A percentile compares a stretch with the other conserved stretches of the same genome.
These are phyloP conservation scores for Hypocryptadius cinnamomeus DNA, from an alignment of 2,113 vertebrate species.

Conservation along the genomic window DNA sequence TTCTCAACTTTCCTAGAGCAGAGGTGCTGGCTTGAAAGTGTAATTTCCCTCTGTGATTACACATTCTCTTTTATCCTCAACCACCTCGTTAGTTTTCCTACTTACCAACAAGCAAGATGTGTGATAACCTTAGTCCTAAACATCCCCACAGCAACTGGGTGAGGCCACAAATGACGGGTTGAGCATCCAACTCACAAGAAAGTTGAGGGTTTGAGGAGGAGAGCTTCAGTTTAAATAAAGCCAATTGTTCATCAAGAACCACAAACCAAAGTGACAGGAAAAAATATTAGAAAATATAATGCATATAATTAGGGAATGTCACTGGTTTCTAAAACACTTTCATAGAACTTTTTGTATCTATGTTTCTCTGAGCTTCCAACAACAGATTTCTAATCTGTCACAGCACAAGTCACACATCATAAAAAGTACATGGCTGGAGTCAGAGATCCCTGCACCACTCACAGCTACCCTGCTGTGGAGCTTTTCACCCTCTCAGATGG, in stretches of 20 bases:
- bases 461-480: not conserved
- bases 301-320: not conserved
- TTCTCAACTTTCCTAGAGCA: not conserved
- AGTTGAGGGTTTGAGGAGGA: not conserved
- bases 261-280: not conserved
- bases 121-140: not conserved
- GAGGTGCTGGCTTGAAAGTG: not conserved
- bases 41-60: not conserved
- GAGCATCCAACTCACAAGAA: not conserved
- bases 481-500: not conserved
- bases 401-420: slow-evolving; percentile 21
- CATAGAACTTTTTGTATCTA: not conserved
- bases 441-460: not conserved
- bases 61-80: not conserved
- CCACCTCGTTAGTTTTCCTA: not conserved
- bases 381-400: not conserved
- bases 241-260: slow-evolving; percentile 5
- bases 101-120: not conserved
- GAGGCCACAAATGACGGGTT: not conserved
- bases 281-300: not conserved
- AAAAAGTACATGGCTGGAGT: not conserved
- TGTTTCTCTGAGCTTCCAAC: not conserved
- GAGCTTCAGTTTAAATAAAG: not conserved
- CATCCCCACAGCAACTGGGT: not conserved
- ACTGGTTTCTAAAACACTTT: not conserved